Evolutionary conservation across 2,113 vertebrate genomes (phyloP), one percentile per base, ranked within the genome.

Genomic region (Pyxicephalus adspersus): DNA sequence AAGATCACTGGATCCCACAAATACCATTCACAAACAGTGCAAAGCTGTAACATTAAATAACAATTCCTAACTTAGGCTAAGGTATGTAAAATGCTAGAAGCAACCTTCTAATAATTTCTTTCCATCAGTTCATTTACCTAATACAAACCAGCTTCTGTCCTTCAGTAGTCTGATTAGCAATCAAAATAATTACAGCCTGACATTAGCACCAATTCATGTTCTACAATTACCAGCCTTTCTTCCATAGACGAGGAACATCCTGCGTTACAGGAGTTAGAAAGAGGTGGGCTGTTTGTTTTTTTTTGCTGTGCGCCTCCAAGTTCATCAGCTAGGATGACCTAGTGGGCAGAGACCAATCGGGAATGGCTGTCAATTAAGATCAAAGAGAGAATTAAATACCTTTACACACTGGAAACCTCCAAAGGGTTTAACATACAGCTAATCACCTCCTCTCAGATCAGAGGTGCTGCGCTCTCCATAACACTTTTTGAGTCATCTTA

Each of bases 81-180:
- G 22, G 26, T 58, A 31, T 15, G 1, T 34, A 31, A 86, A 93
- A 91, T 94, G 93, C 93, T 94, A 94, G 90, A 94, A 94, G 92
- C 94, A 93, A 94, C 93, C 94, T 94, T 94, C 90, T 90, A 92
- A 88, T 20, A 89, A 92, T 94, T 94, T 94, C 92, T 93, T 94
- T 93, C 87, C 90, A 93, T 94, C 94, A 93, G 93, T 93, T 91
- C 94, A 94, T 92, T 93, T 80, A 92, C 91, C 84, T 90, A 92
- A 94, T 63, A 90, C 92, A 94, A 94, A 93, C 94, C 94, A 94
- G 93, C 94, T 88, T 87, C 86, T 45, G 84, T 89, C 87, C 86
- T 88, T 86, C 38, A 0, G n/a, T 84, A 75, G 84, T 66, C 85
- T 84, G 79, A 81, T 0, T 2, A 29, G 71, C 67, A 26, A 29